Conservation (phyloP, 2,113 vertebrate genomes). For the Felis chaus region DNA sequence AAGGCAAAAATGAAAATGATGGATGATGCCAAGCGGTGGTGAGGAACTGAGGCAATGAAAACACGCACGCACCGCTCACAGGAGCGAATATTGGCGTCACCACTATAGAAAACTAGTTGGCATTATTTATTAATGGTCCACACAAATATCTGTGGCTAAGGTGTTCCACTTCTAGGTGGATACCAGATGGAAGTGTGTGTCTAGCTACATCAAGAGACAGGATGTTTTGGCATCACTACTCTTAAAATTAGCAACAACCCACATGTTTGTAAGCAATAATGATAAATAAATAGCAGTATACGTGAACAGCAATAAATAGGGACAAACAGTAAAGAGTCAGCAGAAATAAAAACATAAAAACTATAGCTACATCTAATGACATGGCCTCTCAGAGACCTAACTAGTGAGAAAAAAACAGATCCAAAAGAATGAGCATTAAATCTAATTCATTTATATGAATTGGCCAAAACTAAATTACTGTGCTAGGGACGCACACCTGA, state of each 20-base stretch:
- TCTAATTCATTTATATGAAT: neutral
- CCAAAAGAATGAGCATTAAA: neutral
- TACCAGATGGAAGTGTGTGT: neutral
- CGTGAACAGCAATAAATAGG: neutral
- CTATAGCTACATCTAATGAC: neutral
- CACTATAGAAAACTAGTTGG: neutral
- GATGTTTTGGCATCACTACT: neutral
- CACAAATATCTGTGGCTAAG: neutral
- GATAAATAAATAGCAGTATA: neutral
- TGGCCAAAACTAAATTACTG: neutral
- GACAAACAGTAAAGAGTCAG: neutral
- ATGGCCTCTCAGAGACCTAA: neutral
- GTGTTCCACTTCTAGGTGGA: neutral
- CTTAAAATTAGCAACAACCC: neutral
- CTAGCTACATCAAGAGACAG: neutral
- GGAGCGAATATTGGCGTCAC: neutral
- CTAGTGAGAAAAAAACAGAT: neutral
- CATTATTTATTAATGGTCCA: neutral
- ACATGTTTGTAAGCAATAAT: neutral
- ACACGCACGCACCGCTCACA: neutral
- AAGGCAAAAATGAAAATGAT: neutral
- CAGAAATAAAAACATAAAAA: neutral
- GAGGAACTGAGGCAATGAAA: rapidly evolving
- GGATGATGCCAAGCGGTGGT: too few species aligned
- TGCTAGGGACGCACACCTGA: too few species aligned